phyloP scores from a whole-genome alignment of 2,797 vertebrate genomes.

The Numenius phaeopus region DNA sequence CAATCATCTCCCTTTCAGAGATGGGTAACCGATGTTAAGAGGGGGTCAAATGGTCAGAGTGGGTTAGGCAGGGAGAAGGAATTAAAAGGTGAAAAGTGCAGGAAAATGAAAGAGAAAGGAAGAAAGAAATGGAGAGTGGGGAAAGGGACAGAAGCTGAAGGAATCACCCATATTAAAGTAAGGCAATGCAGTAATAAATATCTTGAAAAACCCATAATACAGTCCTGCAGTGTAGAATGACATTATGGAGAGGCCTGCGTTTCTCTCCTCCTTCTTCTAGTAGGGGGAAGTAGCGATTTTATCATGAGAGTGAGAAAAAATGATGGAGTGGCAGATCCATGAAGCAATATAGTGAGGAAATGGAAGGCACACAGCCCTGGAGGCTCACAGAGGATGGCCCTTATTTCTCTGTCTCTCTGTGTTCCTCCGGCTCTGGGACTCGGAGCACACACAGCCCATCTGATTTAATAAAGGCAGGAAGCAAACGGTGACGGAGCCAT shows the following conservation, averaged over 20 bases:
- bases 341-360: background rate
- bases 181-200: background rate
- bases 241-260: background rate
- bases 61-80: background rate
- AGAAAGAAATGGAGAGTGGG: background rate
- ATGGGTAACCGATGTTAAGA: background rate
- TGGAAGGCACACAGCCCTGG: background rate
- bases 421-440: constrained; percentile 34
- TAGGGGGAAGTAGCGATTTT: constrained; percentile 18
- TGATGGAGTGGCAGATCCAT: background rate
- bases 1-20: background rate
- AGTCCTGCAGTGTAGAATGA: background rate
- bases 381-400: background rate
- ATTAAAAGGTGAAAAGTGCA: background rate
- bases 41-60: background rate
- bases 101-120: background rate
- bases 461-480: constrained; percentile 73
- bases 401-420: background rate
- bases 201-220: background rate
- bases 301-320: background rate
- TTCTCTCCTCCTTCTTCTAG: background rate
- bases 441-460: constrained; percentile 16
- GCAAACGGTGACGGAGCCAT: constrained; percentile 48
- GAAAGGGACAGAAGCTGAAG: background rate
- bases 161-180: background rate